Evolutionary conservation across 1,140 invertebrate genomes (phyloP).

Genomic region (Vollenhovia emeryi): DNA sequence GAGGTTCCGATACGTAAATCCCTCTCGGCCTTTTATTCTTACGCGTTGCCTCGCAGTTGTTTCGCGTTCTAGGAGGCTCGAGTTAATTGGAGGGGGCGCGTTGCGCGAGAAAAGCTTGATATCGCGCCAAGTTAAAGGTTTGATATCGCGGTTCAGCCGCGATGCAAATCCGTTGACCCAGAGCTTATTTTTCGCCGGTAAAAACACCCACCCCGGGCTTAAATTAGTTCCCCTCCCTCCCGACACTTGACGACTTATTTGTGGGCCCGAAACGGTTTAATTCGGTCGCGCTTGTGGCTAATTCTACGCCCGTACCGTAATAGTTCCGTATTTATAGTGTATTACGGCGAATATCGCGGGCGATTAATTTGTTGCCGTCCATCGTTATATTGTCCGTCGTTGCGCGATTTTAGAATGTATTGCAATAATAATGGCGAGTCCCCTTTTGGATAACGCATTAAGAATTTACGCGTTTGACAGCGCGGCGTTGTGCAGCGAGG

Average conservation of each 20-base stretch:
- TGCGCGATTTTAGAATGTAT: slow-evolving; percentile 9
- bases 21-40: neutral
- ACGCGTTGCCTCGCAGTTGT: neutral
- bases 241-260: slow-evolving; percentile 38
- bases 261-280: slow-evolving; percentile 49
- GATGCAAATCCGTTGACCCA: slow-evolving; percentile 31
- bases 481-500: neutral
- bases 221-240: slow-evolving; percentile 28
- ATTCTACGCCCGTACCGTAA: slow-evolving; percentile 22
- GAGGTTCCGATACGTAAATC: neutral
- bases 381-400: neutral
- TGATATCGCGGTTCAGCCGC: neutral
- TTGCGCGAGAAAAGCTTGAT: neutral
- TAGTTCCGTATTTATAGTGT: slow-evolving; percentile 50
- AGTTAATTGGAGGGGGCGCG: neutral
- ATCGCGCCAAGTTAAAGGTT: neutral
- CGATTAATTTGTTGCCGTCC: neutral
- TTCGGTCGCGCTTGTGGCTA: slow-evolving; percentile 40
- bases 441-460: neutral
- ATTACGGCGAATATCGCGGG: slow-evolving; percentile 9
- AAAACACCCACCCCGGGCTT: slow-evolving; percentile 43
- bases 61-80: neutral
- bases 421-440: slow-evolving; percentile 17
- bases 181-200: slow-evolving; percentile 26
- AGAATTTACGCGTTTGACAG: neutral